Evolutionary conservation across 2,888 invertebrate genomes (phyloP).

Genomic region (Halictus ligatus): DNA sequence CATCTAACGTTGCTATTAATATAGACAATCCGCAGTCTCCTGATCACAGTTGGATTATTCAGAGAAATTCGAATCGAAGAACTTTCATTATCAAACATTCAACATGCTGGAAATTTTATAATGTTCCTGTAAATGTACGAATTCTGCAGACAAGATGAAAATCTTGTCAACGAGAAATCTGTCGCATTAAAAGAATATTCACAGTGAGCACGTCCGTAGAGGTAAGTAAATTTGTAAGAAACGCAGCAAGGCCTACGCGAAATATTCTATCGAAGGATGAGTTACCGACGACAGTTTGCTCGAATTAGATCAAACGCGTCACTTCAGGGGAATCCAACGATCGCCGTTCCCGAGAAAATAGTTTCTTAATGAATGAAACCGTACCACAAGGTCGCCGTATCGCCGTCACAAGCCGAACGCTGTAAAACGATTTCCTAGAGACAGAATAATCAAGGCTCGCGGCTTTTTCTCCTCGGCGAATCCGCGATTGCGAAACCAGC

Average conservation of each 20-base stretch:
- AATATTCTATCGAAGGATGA: neutral
- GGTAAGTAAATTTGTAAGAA: no score
- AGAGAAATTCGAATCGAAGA: neutral
- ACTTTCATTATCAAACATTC: neutral
- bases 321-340: slow-evolving; percentile 1
- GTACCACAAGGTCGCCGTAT: slow-evolving; percentile 25
- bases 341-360: slow-evolving; percentile 1
- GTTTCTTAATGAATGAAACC: slow-evolving; percentile 8
- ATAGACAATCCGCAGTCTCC: no score
- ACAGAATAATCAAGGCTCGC: slow-evolving; percentile 10
- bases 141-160: no score
- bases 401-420: slow-evolving; percentile 3
- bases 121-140: neutral
- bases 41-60: neutral
- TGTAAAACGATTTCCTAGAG: slow-evolving; percentile 34
- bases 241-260: no score
- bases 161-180: no score
- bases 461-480: slow-evolving; percentile 32
- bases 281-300: neutral
- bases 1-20: neutral
- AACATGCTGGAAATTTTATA: neutral
- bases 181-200: no score
- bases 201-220: no score
- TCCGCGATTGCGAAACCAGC: slow-evolving; percentile 21
- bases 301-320: neutral